Evolutionary conservation across 2,888 invertebrate species (phyloP), one percentile per base, ranked within the genome.

Genomic region (Brachyopa scutellaris): DNA sequence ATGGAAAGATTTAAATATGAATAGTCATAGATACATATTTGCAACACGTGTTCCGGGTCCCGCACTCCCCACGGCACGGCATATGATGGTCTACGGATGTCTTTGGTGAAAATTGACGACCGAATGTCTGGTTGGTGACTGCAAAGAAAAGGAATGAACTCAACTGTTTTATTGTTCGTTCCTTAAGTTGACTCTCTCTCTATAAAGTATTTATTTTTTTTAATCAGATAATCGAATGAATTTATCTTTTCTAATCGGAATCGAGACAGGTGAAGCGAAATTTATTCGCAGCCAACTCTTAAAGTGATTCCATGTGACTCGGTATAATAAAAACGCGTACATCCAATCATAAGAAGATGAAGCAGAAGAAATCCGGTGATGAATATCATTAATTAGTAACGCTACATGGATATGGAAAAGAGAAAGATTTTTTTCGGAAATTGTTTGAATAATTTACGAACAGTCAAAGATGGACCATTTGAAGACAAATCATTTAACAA

Each of bases 371-470:
- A 59, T 29, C 42, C 59, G 11, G 17, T 59, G 59, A 59, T 59
- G 42, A 45, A 59, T 59, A 31, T 59, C 59, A 8, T 19, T 45
- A 59, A 59, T 59, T 59, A 45, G 42, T 15, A 31, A 31, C 31
- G 59, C 17, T 17, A 59, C 59, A 59, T 55, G 7, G 17, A 7
- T 55, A 55, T 55, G 21, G 23, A 1, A 38, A 13, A 38, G 13
- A 33, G 36, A 55, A 42, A n/a, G 17, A 26, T 9, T 15, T 15
- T n/a, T 42, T 59, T 40, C 15, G 21, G 6, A 4, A 15, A 1
- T 49, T 26, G 26, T 2, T 49, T 49, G 49, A 49, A 49, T 49
- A 26, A 26, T 26, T 49, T 49, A 45, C 45, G 7, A 31, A 9
- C 15, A 15, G 15, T 51, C 51, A 7, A 29, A 51, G 17, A 21